phyloP scores from a whole-genome alignment of 1,140 invertebrate species.

The Homarus americanus region DNA sequence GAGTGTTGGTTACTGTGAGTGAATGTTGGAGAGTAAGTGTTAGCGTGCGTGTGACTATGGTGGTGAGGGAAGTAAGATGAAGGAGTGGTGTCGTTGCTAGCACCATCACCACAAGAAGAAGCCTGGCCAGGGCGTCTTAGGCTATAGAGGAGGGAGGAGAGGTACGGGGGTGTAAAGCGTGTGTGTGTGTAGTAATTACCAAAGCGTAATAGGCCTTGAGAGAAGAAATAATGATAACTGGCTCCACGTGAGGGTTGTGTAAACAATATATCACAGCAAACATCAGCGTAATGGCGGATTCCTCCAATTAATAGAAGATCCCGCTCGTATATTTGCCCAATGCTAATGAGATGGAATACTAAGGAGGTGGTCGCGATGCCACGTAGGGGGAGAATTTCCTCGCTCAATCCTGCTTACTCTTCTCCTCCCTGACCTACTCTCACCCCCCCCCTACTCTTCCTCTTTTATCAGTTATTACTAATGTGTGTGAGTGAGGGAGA shows the following conservation, averaged over 20 bases:
- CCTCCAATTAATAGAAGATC: constrained; percentile 33
- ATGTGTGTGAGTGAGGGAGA: background rate
- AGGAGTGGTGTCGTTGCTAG: too few species aligned
- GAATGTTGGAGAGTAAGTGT: too few species aligned
- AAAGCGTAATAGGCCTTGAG: background rate
- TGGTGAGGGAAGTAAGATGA: too few species aligned
- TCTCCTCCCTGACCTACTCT: background rate
- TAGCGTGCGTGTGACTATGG: too few species aligned
- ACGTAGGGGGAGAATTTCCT: background rate
- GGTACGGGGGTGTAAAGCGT: too few species aligned
- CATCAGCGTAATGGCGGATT: constrained; percentile 31
- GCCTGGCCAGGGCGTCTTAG: too few species aligned
- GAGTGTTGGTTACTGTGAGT: too few species aligned
- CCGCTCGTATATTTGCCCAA: constrained; percentile 27
- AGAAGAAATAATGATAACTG: background rate
- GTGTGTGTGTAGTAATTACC: too few species aligned
- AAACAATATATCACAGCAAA: constrained; percentile 26
- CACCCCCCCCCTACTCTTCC: background rate
- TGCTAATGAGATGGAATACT: constrained; percentile 42
- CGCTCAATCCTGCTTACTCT: background rate
- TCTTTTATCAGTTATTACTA: background rate
- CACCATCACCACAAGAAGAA: too few species aligned
- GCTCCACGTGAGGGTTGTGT: background rate
- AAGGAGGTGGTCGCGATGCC: constrained; percentile 15
- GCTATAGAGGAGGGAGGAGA: too few species aligned